A percentile compares a stretch with the other conserved stretches of the same genome.
phyloP scores from a whole-genome alignment of 1,140 invertebrate species.

The Rhopalosiphum padi region DNA sequence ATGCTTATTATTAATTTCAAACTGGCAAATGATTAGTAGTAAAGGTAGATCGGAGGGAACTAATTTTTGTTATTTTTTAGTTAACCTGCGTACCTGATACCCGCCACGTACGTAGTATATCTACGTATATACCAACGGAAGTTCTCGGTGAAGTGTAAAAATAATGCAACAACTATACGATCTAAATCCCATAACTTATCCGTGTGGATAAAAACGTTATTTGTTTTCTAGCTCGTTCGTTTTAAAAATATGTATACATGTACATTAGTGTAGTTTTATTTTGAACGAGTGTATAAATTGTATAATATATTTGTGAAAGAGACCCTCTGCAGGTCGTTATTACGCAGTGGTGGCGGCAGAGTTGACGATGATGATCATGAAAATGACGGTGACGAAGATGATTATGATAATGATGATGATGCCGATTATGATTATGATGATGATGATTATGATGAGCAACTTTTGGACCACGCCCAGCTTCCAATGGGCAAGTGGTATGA shows the following conservation, averaged over 20 bases:
- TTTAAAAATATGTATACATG: background rate
- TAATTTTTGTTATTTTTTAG: too few species aligned
- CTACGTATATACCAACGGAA: background rate
- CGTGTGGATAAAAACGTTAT: background rate
- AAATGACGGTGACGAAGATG: background rate
- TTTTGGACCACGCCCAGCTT: constrained; percentile 57
- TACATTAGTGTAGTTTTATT: constrained; percentile 19
- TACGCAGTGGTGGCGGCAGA: background rate
- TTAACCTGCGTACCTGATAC: background rate
- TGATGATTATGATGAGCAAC: constrained; percentile 53
- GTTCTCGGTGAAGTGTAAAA: background rate
- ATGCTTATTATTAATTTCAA: background rate
- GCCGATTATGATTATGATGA: constrained; percentile 30
- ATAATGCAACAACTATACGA: background rate
- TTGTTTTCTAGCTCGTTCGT: background rate
- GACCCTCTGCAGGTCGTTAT: background rate
- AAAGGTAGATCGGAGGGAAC: too few species aligned
- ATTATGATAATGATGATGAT: background rate
- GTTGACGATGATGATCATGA: background rate
- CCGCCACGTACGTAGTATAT: too few species aligned
- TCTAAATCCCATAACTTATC: constrained; percentile 3
- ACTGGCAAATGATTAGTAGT: background rate
- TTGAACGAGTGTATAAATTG: background rate
- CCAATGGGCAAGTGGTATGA: constrained; percentile 52
- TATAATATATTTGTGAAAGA: background rate